Base-by-base conservation (phyloP, 2,113 vertebrate genomes). In the Monopterus albus region DNA sequence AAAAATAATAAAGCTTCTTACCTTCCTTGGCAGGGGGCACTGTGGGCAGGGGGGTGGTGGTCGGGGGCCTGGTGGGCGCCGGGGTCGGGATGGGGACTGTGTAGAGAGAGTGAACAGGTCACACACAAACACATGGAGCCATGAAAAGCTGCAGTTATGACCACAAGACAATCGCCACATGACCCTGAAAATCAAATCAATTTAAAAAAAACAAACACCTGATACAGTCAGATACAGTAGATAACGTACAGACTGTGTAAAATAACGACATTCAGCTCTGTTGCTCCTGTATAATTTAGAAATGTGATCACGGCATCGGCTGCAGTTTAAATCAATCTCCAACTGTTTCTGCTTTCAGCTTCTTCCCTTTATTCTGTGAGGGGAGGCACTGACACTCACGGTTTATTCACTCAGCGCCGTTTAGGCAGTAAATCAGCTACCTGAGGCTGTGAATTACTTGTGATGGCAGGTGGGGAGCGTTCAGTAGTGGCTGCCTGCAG, bases 21-120 rank as follows among this genome's bases (percentile, higher is more conserved):
- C 96, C 96, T 92, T 98, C 96, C 77, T 92, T 96, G 0, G 95
- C 95, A 31, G 94, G 76, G 20, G 96, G 96, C 75, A 96, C 94
- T 10, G 96, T 96, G 77, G 94, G 92, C 33, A 88, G 83, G 7
- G 94, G 91, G 9, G 92, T 90, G 43, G 95, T 95, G 39, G 91
- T 93, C 29, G 94, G 90, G 53, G 94, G 91, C 36, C 58, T 79
- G 68, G 93, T 91, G 1, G 96, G 95, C 0, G 94, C 90, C 0
- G 82, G 86, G 13, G 96, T 96, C 7, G 96, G 95, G 72, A 87
- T 40, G 0, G 95, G 91, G 29, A 93, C 96, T 98, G 75, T 0
- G 60, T 1, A 20, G 21, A 51, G 7, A 59, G 8, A 51, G 35
- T 0, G 40, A 12, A 75, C 15, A 23, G 28, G 10, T 9, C 11